These are phyloP conservation scores for Pandemis corylana DNA, from an alignment of 2,888 invertebrate species.

Conservation along the genomic window DNA sequence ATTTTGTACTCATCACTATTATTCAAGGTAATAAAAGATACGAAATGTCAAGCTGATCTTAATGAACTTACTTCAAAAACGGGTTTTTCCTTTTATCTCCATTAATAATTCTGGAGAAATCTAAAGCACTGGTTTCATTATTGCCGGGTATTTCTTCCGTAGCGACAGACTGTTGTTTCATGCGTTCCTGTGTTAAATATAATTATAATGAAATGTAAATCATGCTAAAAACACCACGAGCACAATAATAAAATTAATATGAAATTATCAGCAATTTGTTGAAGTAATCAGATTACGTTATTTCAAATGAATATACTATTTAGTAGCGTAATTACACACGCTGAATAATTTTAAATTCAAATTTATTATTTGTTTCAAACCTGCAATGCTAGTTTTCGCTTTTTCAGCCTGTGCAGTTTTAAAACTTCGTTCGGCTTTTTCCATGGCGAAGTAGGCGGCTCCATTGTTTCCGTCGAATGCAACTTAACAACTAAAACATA, in stretches of 20 bases:
- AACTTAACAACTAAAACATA: neutral
- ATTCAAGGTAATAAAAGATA: no score
- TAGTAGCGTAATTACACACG: neutral
- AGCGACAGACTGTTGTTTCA: conserved; percentile 70
- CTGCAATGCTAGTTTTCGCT: conserved; percentile 91
- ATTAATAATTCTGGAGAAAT: conserved; percentile 77
- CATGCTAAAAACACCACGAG: neutral
- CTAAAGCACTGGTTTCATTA: conserved; percentile 64
- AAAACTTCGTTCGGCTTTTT: conserved; percentile 87
- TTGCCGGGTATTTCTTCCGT: conserved; percentile 57
- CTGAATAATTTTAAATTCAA: neutral
- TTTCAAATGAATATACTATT: neutral
- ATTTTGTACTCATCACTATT: no score
- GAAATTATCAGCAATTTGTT: neutral
- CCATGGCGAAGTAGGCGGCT: conserved; percentile 84
- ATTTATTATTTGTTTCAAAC: conserved; percentile 65
- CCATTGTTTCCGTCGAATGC: conserved; percentile 46
- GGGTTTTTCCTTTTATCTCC: conserved; percentile 91
- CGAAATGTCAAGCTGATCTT: no score
- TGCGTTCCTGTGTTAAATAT: conserved; percentile 68
- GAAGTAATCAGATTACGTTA: neutral
- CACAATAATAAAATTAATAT: neutral
- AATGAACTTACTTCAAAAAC: conserved; percentile 86
- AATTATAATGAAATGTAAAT: neutral
- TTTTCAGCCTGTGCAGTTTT: conserved; percentile 90